Evolutionary conservation across 1,140 invertebrate genomes (phyloP).

Genomic region (Dinothrombium tinctorium): DNA sequence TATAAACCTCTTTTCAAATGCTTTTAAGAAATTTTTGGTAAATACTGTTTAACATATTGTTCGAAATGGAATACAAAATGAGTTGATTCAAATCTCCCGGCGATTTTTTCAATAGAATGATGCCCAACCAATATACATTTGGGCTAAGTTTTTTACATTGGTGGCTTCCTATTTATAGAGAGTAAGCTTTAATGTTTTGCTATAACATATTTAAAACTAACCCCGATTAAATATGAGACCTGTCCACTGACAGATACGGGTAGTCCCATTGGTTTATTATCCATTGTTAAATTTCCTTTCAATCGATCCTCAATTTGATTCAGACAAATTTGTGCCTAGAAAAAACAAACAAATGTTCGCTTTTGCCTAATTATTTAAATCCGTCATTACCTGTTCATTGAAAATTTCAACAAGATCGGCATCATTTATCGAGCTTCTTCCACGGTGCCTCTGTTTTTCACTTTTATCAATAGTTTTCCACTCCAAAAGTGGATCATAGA

Average conservation of each 20-base stretch:
- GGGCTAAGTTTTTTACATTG: conserved; percentile 58
- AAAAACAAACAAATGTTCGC: conserved; percentile 3
- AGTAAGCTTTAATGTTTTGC: not conserved
- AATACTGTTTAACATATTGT: too few relatives aligned
- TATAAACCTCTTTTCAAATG: too few relatives aligned
- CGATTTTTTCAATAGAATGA: conserved; percentile 24
- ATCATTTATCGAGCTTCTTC: not conserved
- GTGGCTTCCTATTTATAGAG: conserved; percentile 44
- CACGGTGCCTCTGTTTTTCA: not conserved
- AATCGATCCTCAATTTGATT: conserved; percentile 3
- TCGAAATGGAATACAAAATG: too few relatives aligned
- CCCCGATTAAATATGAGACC: conserved; percentile 3
- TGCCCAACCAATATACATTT: conserved; percentile 93
- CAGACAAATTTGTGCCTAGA: not conserved
- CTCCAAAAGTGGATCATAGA: conserved; percentile 76
- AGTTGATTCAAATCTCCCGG: too few relatives aligned
- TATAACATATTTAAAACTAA: not conserved
- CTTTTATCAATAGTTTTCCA: conserved; percentile 11
- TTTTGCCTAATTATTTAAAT: not conserved
- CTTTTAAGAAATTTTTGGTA: too few relatives aligned
- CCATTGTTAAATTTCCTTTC: not conserved
- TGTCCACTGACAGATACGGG: conserved; percentile 3
- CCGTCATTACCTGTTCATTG: not conserved
- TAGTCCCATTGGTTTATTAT: not conserved
- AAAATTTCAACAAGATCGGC: not conserved